Evolutionary conservation across 2,113 vertebrate species (phyloP), one percentile per base, ranked within the genome.

Genomic region (Gulo gulo): DNA sequence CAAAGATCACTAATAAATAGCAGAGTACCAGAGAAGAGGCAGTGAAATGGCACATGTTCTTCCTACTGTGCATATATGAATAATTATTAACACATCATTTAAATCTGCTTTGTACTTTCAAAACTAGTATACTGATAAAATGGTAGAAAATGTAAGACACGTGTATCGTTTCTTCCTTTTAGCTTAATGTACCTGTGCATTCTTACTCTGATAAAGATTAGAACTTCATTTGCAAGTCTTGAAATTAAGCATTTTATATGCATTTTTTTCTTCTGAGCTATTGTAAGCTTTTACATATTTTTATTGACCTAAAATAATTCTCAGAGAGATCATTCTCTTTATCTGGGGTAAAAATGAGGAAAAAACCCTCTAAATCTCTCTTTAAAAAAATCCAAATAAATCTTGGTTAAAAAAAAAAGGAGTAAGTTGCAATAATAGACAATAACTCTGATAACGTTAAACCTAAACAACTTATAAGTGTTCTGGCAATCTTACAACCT

Each of bases 231-330:
- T 95, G 16, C 14, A 95, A 55, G 80, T 61, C 80, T 90, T 95
- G 55, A 87, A 95, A 86, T 93, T 97, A 84, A 91, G n/a, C 34
- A 73, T 88, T 88, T 89, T 83, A 59, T 79, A 63, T 63, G 76
- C 42, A 39, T 78, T 69, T 59, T 59, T 79, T 78, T 71, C 31
- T 78, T 29, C 73, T 91, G 42, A 78, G 18, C 15, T 87, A 6
- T 52, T 82, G n/a, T 55, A 90, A 93, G 0, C 26, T 95, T 95
- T 59, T 79, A 59, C 73, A 23, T 97, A 88, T 95, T 93, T 93
- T 71, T 29, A 88, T 31, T 83, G 76, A 88, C 52, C 24, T 83
- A 61, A 95, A 91, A 91, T 92, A 84, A 63, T 92, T 96, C 91
- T 93, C 45, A 91, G 86, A 88, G 39, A 81, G 11, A 82, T 76